These are phyloP conservation scores for Hypsibius dujardini DNA, from an alignment of 1,140 invertebrate species.

Conservation along the genomic window DNA sequence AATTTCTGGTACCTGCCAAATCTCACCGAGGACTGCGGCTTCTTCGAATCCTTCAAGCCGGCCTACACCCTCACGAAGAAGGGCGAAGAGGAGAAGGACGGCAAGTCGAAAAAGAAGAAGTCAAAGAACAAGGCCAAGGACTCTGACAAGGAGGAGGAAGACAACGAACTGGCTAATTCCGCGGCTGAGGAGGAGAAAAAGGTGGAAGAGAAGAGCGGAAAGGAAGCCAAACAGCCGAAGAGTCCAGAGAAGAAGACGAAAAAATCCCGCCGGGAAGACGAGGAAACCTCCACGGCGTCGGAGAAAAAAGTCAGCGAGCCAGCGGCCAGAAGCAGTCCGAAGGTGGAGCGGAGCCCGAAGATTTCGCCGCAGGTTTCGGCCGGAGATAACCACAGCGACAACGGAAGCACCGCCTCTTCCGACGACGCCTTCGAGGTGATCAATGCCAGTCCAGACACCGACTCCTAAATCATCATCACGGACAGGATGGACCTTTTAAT, in stretches of 20 bases:
- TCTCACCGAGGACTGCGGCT: constrained; percentile 92
- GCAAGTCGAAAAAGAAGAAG: constrained; percentile 38
- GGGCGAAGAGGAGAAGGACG: constrained; percentile 56
- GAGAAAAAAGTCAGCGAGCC: constrained; percentile 23
- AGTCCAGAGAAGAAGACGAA: constrained; percentile 23
- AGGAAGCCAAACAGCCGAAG: constrained; percentile 21
- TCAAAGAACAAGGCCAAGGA: constrained; percentile 58
- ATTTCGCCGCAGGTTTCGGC: constrained; percentile 4
- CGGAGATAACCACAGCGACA: constrained; percentile 10
- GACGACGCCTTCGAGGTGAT: constrained; percentile 21
- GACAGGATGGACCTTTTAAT: not conserved
- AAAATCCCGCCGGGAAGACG: constrained; percentile 18
- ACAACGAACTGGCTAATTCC: constrained; percentile 23
- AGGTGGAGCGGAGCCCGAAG: not conserved
- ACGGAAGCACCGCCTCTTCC: not conserved
- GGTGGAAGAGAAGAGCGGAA: constrained; percentile 25
- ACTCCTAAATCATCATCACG: not conserved
- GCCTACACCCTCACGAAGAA: constrained; percentile 48
- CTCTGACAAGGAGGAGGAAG: constrained; percentile 26
- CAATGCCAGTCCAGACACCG: constrained; percentile 14
- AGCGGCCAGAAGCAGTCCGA: not conserved
- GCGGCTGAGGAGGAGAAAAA: constrained; percentile 23
- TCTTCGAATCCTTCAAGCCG: constrained; percentile 95
- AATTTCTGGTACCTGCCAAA: constrained; percentile 95
- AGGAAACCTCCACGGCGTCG: constrained; percentile 19